A percentile compares a stretch with the other conserved stretches of the same genome.
phyloP scores from a whole-genome alignment of 2,797 vertebrate species.

The Cryptoblepharus egeriae region DNA sequence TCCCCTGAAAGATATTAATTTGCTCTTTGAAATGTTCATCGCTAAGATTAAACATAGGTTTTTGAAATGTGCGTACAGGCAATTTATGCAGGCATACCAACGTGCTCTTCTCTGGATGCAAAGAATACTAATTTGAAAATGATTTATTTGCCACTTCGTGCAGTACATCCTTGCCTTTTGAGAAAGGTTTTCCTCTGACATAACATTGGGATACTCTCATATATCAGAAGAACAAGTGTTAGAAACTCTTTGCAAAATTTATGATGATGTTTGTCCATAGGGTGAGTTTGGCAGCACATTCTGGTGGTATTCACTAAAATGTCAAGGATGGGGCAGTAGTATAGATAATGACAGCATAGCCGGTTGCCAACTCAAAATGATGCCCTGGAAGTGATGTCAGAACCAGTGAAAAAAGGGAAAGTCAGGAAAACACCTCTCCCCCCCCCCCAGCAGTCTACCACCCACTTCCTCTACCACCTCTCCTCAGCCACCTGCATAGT shows the following conservation, averaged over 20 bases:
- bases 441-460: no score
- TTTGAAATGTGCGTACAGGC: conserved; percentile 81
- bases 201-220: conserved; percentile 71
- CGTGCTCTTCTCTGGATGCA: conserved; percentile 77
- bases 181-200: conserved; percentile 78
- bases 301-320: conserved; percentile 55
- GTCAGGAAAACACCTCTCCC: no score
- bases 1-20: conserved; percentile 82
- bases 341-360: no score
- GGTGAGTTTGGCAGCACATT: conserved; percentile 53
- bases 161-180: conserved; percentile 74
- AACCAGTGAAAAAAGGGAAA: no score
- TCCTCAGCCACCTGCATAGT: no score
- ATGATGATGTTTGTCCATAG: conserved; percentile 55
- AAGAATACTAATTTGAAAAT: conserved; percentile 82
- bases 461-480: no score
- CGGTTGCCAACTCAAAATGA: no score
- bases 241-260: conserved; percentile 70
- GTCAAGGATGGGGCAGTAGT: conserved; percentile 24
- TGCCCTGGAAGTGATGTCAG: no score
- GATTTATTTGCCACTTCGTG: conserved; percentile 66
- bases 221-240: conserved; percentile 67
- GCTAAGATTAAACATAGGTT: conserved; percentile 80
- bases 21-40: conserved; percentile 82
- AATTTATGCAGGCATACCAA: conserved; percentile 81